Percentiles rank a stretch among this genome's conserved stretches.
Evolutionary conservation across 2,888 invertebrate species (phyloP).

Genomic region (Eledone cirrhosa): DNA sequence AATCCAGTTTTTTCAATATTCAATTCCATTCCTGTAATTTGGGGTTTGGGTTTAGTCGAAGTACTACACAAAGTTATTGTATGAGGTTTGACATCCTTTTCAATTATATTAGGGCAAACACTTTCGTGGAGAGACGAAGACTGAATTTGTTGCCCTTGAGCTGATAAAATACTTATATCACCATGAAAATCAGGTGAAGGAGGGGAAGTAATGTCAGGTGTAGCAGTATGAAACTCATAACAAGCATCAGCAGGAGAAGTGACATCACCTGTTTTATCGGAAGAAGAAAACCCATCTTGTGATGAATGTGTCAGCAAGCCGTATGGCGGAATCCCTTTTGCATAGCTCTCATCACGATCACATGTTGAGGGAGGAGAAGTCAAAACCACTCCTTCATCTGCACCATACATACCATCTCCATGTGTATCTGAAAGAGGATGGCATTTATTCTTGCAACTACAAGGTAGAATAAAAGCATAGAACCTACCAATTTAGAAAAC

Average conservation of each 20-base stretch:
- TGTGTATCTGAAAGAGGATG: slow-evolving; percentile 26
- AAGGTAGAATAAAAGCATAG: not conserved
- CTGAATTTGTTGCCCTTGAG: not conserved
- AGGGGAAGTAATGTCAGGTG: slow-evolving; percentile 27
- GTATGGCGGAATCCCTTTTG: slow-evolving; percentile 11
- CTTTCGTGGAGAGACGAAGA: not conserved
- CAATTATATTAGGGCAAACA: not conserved
- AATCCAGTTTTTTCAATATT: not conserved
- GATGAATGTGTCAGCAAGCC: slow-evolving; percentile 6
- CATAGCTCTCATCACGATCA: slow-evolving; percentile 10
- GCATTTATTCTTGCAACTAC: slow-evolving; percentile 25
- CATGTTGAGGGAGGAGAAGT: slow-evolving; percentile 22
- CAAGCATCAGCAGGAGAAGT: slow-evolving; percentile 26
- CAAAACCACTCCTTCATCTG: slow-evolving; percentile 15
- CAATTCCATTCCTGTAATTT: not conserved
- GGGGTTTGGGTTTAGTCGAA: not conserved
- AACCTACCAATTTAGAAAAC: not conserved
- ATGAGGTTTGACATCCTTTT: not conserved
- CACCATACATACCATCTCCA: not conserved
- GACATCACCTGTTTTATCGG: slow-evolving; percentile 23
- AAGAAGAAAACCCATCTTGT: slow-evolving; percentile 12
- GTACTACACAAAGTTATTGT: slow-evolving; percentile 1
- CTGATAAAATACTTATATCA: slow-evolving; percentile 21
- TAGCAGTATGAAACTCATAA: slow-evolving; percentile 27
- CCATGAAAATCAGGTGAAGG: slow-evolving; percentile 15